Base-by-base conservation (phyloP, 2,113 vertebrate species). In the Oreocharis arfaki region DNA sequence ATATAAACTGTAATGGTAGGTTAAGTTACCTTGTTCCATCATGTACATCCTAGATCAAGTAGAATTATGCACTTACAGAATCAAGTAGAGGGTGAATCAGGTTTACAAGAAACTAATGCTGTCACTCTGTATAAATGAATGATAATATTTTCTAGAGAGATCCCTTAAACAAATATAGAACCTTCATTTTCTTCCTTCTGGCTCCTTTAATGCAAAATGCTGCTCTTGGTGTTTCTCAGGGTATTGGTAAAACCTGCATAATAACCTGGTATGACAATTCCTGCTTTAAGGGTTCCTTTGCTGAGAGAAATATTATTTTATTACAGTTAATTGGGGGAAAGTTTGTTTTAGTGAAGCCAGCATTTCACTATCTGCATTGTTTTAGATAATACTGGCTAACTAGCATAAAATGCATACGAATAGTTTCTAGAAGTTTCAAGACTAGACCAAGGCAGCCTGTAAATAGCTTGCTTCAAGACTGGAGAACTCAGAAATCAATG, bases 21-120 rank as follows among this genome's bases (percentile, higher is more conserved):
- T 92, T 89, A 68, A 80, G 74, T 79, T 97, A 79, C 89, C 89
- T 96, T 96, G 84, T 88, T 94, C 91, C 90, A 79, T 74, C 85
- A 84, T 94, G 90, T 79, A 77, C 56, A 44, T 92, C 13, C 35
- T 85, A 24, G 73, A 84, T 67, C 73, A 33, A 63, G 60, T 67
- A 95, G 71, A 84, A 73, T 73, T 59, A 64, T 82, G 81, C n/a
- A 44, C 79, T 55, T 94, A 42, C 28, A 84, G 28, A 90, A 95
- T 56, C 69, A 82, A 41, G 64, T 64, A 88, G 70, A n/a, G 37
- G 67, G 23, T 94, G 65, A 81, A 79, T 64, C 81, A 83, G 60
- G 33, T 91, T 96, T 94, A 46, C 57, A 79, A 37, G 91, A 96
- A 92, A 24, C 5, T 92, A 90, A 60, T 35, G 65, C 14, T 57